Evolutionary conservation across 2,888 invertebrate genomes (phyloP).

Genomic region (Nebria salina): DNA sequence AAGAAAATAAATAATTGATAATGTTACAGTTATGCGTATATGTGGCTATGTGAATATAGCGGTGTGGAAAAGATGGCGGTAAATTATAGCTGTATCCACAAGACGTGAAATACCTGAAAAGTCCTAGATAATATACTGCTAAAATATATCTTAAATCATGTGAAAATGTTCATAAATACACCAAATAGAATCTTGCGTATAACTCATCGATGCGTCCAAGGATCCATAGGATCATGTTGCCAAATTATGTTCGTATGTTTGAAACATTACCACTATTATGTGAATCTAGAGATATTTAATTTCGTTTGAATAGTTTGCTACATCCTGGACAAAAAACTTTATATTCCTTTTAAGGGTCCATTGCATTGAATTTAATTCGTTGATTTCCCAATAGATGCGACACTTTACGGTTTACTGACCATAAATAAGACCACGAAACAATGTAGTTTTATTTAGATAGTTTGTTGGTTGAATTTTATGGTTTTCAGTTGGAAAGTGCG

Average conservation of each 20-base stretch:
- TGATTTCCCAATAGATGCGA: background rate
- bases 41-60: too few relatives aligned
- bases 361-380: background rate
- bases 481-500: background rate
- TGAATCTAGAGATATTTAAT: too few relatives aligned
- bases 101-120: background rate
- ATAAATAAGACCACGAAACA: background rate
- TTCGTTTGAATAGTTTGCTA: background rate
- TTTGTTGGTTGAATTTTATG: background rate
- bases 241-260: too few relatives aligned
- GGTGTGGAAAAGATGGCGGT: background rate
- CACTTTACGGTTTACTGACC: background rate
- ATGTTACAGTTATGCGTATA: too few relatives aligned
- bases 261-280: too few relatives aligned
- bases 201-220: too few relatives aligned
- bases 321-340: background rate
- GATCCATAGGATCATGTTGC: too few relatives aligned
- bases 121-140: background rate
- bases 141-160: background rate
- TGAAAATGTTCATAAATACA: background rate
- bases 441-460: background rate
- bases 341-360: background rate
- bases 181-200: background rate
- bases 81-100: background rate
- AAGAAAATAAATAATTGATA: too few relatives aligned